phyloP scores from a whole-genome alignment of 2,113 vertebrate species.

The Pseudolaguvia tuberculata region DNA sequence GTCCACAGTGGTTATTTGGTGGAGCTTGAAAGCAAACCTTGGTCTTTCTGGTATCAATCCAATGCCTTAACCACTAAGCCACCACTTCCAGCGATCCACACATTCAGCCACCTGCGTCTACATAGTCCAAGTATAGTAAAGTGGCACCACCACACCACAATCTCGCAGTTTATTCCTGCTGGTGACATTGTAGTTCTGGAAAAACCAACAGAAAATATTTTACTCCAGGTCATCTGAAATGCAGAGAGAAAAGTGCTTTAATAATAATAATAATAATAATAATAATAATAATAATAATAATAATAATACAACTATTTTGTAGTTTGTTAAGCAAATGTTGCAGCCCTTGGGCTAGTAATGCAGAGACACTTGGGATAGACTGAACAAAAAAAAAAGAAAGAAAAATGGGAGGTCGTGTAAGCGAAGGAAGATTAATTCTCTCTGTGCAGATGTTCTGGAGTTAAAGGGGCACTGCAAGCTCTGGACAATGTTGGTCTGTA shows the following conservation, averaged over 20 bases:
- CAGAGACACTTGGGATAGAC: slow-evolving; percentile 11
- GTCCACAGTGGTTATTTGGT: too few relatives aligned
- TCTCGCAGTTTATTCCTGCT: slow-evolving; percentile 26
- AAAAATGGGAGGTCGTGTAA: slow-evolving; percentile 41
- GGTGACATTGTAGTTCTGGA: slow-evolving; percentile 21
- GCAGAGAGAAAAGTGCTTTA: slow-evolving; percentile 20
- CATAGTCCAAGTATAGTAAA: slow-evolving; percentile 20
- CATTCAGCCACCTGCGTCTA: slow-evolving; percentile 16
- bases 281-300: slow-evolving; percentile 10
- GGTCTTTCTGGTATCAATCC: too few relatives aligned
- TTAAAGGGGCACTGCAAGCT: slow-evolving; percentile 50
- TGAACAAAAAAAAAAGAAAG: neutral
- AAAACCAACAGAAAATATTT: slow-evolving; percentile 30
- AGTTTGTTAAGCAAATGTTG: slow-evolving; percentile 21
- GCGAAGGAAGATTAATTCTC: slow-evolving; percentile 58
- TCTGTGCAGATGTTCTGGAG: slow-evolving; percentile 56
- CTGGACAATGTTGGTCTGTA: slow-evolving; percentile 65
- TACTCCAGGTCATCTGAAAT: slow-evolving; percentile 25
- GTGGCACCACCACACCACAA: slow-evolving; percentile 14
- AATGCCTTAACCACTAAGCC: too few relatives aligned
- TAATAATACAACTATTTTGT: slow-evolving; percentile 4
- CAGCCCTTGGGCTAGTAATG: neutral
- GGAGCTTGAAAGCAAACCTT: too few relatives aligned
- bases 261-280: slow-evolving; percentile 22
- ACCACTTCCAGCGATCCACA: too few relatives aligned